Base-by-base conservation (phyloP, 2,797 vertebrate species). In the Lagocephalus sceleratus region DNA sequence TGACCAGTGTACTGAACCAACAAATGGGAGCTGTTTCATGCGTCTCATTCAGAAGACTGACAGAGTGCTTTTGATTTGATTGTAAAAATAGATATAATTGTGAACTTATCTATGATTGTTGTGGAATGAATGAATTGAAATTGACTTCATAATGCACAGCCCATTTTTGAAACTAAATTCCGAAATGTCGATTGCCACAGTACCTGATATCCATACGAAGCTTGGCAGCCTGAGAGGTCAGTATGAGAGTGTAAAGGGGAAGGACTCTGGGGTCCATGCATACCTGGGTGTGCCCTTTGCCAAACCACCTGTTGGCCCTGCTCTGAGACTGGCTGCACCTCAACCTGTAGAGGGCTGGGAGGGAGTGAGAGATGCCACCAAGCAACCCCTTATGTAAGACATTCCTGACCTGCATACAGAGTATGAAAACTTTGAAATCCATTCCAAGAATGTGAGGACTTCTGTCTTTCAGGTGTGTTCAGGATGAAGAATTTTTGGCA, bases 241-340 rank as follows among this genome's bases (percentile, higher is more conserved):
- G 45, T 71, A 83, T 69, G 20, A 79, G 42, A 81, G 32, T 4
- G 87, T 90, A 2, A 90, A 87, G 60, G 89, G 84, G 51, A 86
- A 71, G 1, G 85, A 87, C 47, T 58, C 23, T 0, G 57, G 80
- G 4, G 79, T 87, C 57, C 79, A 90, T 52, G 67, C 86, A 73
- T 92, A 70, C 71, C 56, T 91, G 57, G 82, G 86, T 1, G 51
- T 92, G 42, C 90, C 90, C 4, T 92, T 89, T 68, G 90, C 89
- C 0, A 83, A 85, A 57, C 84, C 90, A 12, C 90, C 91, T 0
- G 10, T 90, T 0, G 88, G 88, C 10, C 81, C 84, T 29, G 61
- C 62, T 46, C 78, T 89, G 50, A 89, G 90, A 66, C 72, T 90
- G 61, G 55, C 81, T 57, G 74, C 85, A 29, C 89, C 91, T 25